Evolutionary conservation across 2,888 invertebrate species (phyloP), one percentile per base, ranked within the genome.

Genomic region (Andrena hattorfiana): DNA sequence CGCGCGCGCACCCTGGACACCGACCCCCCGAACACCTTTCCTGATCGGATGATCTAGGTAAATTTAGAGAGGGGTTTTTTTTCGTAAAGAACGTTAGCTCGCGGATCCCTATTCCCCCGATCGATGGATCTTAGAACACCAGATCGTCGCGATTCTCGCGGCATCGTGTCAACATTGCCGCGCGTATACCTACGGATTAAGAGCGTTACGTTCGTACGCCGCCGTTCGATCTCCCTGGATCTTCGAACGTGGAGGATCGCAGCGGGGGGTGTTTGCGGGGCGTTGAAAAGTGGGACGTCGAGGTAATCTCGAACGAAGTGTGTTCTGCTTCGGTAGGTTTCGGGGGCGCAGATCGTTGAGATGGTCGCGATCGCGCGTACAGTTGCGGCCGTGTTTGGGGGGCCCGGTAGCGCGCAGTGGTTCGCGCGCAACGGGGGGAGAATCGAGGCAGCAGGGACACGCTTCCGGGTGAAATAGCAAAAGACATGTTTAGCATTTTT

Each of bases 401-500:
- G 51, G n/a, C 20, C 20, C 64, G 26, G 54, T 64, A 28, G 56
- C 59, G 56, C 59, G 48, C 73, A 59, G n/a, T 67, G 26, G n/a
- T 73, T 26, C 48, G 48, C 4, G 48, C 28, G 32, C 56, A 26
- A 28, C 49, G 35, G 10, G 35, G 62, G 60, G 48, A 60, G 77
- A 71, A 63, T 78, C 78, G 83, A 72, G 80, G 71, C 77, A 67
- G 56, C 72, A 66, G 49, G 75, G 74, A 35, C 60, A 82, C 75
- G 85, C 80, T 78, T 78, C 83, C 72, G 80, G 80, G 77, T 73
- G 69, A 82, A 89, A 88, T 90, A 91, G 86, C 87, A 91, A 91
- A 91, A 90, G 91, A 91, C 91, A 91, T 86, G 67, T 87, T 42
- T 89, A 91, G 90, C 91, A 91, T 91, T 91, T 91, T 85, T 77